Conservation (phyloP, 2,888 invertebrate species). For the Polyommatus iphigenia region DNA sequence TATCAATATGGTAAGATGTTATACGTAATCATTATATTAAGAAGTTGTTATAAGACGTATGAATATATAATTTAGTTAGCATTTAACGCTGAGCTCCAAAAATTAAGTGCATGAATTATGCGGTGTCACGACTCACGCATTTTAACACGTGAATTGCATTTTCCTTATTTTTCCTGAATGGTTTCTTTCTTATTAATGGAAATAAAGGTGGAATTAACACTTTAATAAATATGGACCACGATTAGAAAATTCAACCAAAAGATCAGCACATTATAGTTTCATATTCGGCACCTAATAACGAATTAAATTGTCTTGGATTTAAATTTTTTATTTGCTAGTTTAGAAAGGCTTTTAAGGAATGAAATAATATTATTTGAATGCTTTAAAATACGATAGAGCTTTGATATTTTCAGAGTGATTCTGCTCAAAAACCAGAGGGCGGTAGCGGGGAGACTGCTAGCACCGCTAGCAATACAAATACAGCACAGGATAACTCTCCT, state of each 20-base stretch:
- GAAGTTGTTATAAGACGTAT: not conserved
- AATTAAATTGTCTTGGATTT: no score
- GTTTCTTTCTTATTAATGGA: not conserved
- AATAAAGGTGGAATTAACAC: not conserved
- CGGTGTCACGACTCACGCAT: not conserved
- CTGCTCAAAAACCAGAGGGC: not conserved
- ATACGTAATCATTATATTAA: not conserved
- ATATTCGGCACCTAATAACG: not conserved
- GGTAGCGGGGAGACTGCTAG: not conserved
- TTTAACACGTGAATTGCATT: not conserved
- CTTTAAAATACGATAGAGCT: not conserved
- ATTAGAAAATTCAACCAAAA: conserved; percentile 44
- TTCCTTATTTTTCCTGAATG: not conserved
- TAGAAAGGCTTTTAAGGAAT: not conserved
- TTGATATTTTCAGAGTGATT: not conserved
- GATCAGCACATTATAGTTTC: not conserved
- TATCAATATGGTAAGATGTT: not conserved
- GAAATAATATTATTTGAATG: not conserved
- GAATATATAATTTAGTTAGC: not conserved
- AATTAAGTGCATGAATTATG: not conserved
- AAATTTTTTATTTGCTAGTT: not conserved
- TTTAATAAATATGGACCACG: conserved; percentile 56
- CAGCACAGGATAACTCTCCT: not conserved
- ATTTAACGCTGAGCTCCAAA: not conserved
- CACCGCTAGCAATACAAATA: not conserved